Percentiles rank a stretch among this genome's conserved stretches.
Evolutionary conservation across 37 sponge, comb jelly and placozoan species (phyloP).

Genomic region (Spongia lamella): DNA sequence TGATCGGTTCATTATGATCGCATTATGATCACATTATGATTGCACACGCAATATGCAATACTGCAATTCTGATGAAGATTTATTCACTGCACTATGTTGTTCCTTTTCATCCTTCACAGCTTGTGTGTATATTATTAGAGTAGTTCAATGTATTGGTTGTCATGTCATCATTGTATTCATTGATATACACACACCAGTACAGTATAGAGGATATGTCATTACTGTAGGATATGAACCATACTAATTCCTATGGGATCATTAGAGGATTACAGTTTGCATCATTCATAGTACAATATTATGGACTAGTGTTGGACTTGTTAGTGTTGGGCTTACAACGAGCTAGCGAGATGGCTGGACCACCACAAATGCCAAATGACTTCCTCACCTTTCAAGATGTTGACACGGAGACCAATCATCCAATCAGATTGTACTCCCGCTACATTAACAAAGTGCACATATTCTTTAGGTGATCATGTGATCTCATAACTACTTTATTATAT

Average conservation of each 20-base stretch:
- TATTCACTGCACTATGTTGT: too few relatives aligned
- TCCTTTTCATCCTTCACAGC: too few relatives aligned
- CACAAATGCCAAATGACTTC: constrained; percentile 99
- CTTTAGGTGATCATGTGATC: constrained; percentile 81
- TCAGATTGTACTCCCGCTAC: constrained; percentile 94
- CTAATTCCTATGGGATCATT: constrained; percentile 97
- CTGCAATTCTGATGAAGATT: too few relatives aligned
- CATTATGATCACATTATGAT: too few relatives aligned
- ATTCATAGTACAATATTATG: constrained; percentile 98
- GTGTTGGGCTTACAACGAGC: constrained; percentile 96
- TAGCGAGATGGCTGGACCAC: constrained; percentile 98
- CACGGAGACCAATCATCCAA: constrained; percentile 92
- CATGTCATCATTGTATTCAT: too few relatives aligned
- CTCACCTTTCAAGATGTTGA: constrained; percentile 94
- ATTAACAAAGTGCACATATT: constrained; percentile 93
- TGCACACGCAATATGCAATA: too few relatives aligned
- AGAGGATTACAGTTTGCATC: constrained; percentile 98
- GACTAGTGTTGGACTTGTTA: constrained; percentile 93
- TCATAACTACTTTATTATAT: too few relatives aligned
- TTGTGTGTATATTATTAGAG: too few relatives aligned
- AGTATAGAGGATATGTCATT: too few relatives aligned
- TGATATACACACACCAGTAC: too few relatives aligned
- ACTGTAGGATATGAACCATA: constrained; percentile 99
- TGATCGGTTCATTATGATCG: too few relatives aligned
- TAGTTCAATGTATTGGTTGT: too few relatives aligned